phyloP scores from a whole-genome alignment of 2,113 vertebrate species.

The Ictalurus furcatus region DNA sequence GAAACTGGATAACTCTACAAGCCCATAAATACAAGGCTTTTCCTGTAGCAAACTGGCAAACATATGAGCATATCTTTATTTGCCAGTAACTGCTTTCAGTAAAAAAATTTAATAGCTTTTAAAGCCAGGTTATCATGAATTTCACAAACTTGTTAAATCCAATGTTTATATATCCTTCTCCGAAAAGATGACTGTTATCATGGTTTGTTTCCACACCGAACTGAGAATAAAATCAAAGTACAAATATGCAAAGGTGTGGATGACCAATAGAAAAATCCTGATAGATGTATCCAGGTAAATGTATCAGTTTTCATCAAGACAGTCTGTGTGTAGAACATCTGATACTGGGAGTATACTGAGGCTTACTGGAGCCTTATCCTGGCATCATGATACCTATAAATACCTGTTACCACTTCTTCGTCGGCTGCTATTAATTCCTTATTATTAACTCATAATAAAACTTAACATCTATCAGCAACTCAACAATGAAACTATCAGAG shows the following conservation, averaged over 20 bases:
- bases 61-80: background rate
- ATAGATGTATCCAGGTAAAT: background rate
- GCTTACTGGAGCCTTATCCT: background rate
- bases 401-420: background rate
- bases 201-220: background rate
- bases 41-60: no score
- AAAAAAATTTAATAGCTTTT: background rate
- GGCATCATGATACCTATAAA: background rate
- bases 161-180: background rate
- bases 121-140: background rate
- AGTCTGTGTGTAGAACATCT: background rate
- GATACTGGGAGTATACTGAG: background rate
- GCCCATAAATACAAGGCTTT: no score
- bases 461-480: background rate
- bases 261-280: background rate
- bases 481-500: background rate
- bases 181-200: background rate
- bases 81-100: background rate
- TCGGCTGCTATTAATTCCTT: background rate
- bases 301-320: no score
- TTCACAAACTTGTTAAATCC: background rate
- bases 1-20: no score
- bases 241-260: background rate
- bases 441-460: background rate
- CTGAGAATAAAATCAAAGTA: background rate